These are phyloP conservation scores for Otolemur crassicaudatus DNA, from an alignment of 2,797 vertebrate genomes.

Conservation along the genomic window DNA sequence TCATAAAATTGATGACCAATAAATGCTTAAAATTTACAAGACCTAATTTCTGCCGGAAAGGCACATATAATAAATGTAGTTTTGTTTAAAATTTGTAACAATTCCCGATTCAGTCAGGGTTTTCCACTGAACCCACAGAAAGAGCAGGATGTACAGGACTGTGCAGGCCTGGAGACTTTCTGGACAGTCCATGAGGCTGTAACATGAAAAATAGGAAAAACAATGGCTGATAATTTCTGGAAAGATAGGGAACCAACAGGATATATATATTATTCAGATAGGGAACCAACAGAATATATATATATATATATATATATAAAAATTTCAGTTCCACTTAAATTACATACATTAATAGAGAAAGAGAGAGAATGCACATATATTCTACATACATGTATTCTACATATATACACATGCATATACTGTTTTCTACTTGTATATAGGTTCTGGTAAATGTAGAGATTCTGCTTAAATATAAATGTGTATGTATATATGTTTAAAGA, in stretches of 20 bases:
- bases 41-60: constrained; percentile 1
- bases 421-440: not conserved
- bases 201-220: too few species aligned
- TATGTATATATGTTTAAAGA: not conserved
- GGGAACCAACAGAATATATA: too few species aligned
- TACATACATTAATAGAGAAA: not conserved
- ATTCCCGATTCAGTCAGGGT: not conserved
- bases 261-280: too few species aligned
- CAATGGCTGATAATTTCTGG: too few species aligned
- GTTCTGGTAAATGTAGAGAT: not conserved
- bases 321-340: too few species aligned
- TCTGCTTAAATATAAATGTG: not conserved
- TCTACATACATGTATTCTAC: not conserved
- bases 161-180: too few species aligned
- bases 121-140: not conserved
- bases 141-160: not conserved
- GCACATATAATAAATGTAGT: not conserved
- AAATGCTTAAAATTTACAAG: constrained; percentile 10
- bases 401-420: not conserved
- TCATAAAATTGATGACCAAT: not conserved
- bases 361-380: not conserved
- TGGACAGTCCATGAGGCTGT: too few species aligned
- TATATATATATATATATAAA: not conserved
- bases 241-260: too few species aligned
- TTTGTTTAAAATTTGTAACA: not conserved